Evolutionary conservation across 2,888 invertebrate genomes (phyloP), one percentile per base, ranked within the genome.

Genomic region (Eugnorisma glareosa): DNA sequence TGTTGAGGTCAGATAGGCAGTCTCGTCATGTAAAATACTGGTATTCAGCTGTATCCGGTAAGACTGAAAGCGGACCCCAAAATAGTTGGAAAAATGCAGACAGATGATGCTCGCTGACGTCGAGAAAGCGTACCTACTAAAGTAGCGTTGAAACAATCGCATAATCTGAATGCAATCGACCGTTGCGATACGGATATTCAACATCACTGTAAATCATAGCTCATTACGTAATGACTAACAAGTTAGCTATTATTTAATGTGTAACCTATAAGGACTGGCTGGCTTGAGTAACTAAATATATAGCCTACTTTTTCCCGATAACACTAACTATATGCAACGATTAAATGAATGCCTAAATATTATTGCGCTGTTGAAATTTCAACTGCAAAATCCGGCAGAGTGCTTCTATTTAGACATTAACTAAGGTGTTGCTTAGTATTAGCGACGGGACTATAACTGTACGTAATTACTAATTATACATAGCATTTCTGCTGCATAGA

Each of bases 81-180:
- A 21, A 21, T 21, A 48, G 21, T 18, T 48, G 21, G 3, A 8
- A 21, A 48, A 48, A 48, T 8, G 48, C 48, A 48, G 48, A 21
- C 48, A 48, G 48, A 54, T 8, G 54, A 3, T 59, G 31, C 5
- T 35, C 73, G 48, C 54, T 67, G 31, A 35, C 5, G 40, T 59
- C 64, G 61, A 76, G 61, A 68, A 59, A 71, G 40, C 57, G 57
- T 45, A 40, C 59, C 37, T 37, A 74, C 72, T 75, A 70, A 70
- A 73, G 67, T 68, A 63, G 45, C 63, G 79, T 68, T 54, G 67
- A 45, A 83, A 79, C 77, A 75, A 81, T 87, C 80, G 68, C 78
- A 87, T 78, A 79, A 83, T 85, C 73, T 57, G 48, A 71, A 67
- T 67, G 69, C 77, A 85, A 87, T 77, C 75, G 75, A 86, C 79